Base-by-base conservation (phyloP, 2,113 vertebrate genomes). In the Recurvirostra avosetta region DNA sequence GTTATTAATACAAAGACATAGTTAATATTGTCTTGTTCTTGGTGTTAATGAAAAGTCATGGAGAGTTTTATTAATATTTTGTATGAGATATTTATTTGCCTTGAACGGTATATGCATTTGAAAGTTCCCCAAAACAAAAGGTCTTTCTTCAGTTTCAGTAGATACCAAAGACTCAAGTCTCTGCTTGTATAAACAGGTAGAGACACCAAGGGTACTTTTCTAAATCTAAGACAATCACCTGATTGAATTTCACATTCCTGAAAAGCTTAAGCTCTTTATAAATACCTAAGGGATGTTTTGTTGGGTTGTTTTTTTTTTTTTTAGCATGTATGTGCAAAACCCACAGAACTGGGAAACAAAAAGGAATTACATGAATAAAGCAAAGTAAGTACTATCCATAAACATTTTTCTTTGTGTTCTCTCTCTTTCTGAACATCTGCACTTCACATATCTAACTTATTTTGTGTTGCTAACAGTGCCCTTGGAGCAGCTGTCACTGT, bases 241-340 rank as follows among this genome's bases (percentile, higher is more conserved):
- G 32, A 16, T 12, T 80, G 19, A 89, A 74, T 41, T 83, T 70
- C 41, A 73, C 34, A 50, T n/a, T 83, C 13, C 32, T 80, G 63
- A 58, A 66, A 88, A 92, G 11, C 20, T 9, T 32, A 22, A 67
- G 7, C 16, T 62, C 18, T 62, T 73, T 16, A 22, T 11, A 79
- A 93, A 76, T 6, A 79, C 19, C 26, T 77, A 30, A 73, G 11
- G 22, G 3, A 32, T 68, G 7, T n/a, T 72, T 43, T 41, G 32
- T 30, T 30, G 26, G 36, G 9, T 23, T 50, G 11, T 5, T 22
- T 22, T 22, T 49, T 38, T 27, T 22, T 49, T 30, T 19, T 12
- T 4, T 38, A 43, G 34, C 18, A 30, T 4, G 2, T 3, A 19
- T 0, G 0, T 50, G 29, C 14, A 73, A 91, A 78, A 11, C 1